Percentiles rank a stretch among this genome's conserved stretches.
These are phyloP conservation scores for Nomada ferruginata DNA, from an alignment of 2,888 invertebrate genomes.

Conservation along the genomic window DNA sequence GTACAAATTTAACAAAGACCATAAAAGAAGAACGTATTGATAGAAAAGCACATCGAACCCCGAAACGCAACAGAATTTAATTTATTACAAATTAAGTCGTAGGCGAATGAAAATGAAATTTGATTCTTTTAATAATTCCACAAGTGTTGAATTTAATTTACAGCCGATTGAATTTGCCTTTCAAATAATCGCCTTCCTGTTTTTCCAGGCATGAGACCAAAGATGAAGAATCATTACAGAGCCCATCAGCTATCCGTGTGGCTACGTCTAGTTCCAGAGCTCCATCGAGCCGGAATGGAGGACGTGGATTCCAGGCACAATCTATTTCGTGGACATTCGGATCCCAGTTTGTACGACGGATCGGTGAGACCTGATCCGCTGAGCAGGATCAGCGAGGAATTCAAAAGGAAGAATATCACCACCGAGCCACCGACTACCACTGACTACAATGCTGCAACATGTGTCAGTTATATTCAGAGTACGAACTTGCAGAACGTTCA, in stretches of 20 bases:
- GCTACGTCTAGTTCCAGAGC: constrained; percentile 96
- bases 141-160: too few relatives aligned
- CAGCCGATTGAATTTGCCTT: neutral
- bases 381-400: constrained; percentile 87
- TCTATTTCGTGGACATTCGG: constrained; percentile 94
- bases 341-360: constrained; percentile 95
- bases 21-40: too few relatives aligned
- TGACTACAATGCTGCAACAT: constrained; percentile 90
- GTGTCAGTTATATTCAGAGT: constrained; percentile 87
- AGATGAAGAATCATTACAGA: constrained; percentile 96
- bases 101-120: neutral
- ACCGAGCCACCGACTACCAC: constrained; percentile 89
- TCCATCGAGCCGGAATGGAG: constrained; percentile 95
- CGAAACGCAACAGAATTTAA: too few relatives aligned
- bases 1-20: neutral
- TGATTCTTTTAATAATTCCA: neutral
- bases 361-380: constrained; percentile 94
- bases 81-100: too few relatives aligned
- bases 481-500: constrained; percentile 86
- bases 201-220: constrained; percentile 93
- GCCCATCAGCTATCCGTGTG: constrained; percentile 98
- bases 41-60: too few relatives aligned
- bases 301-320: constrained; percentile 95
- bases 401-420: constrained; percentile 86
- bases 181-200: neutral